Evolutionary conservation across 2,888 invertebrate species (phyloP), one percentile per base, ranked within the genome.

Genomic region (Lasioglossum calceatum): DNA sequence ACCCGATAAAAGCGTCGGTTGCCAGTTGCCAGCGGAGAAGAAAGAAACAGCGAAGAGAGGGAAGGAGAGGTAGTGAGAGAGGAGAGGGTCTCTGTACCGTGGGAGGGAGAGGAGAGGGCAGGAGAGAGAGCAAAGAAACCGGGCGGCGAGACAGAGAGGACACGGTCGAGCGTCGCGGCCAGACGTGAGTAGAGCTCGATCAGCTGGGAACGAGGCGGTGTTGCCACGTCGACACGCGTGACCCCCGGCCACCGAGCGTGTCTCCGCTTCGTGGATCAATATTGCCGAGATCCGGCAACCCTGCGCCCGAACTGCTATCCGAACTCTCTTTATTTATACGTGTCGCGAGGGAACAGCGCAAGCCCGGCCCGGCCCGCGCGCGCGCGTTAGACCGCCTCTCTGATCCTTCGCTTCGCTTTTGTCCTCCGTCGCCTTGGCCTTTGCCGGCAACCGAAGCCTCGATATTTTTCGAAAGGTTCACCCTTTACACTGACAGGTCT

Each of bases 171-270:
- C 80, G 81, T 72, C 44, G 44, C 74, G 80, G 54, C 71, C 72
- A 81, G 85, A 77, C 84, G 36, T 36, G 79, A 84, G 77, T 73
- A 36, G 87, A 85, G 87, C 89, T 84, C 89, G 92, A 93, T 93
- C 93, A 94, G 94, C 94, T 94, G 94, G 92, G 92, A 90, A 86
- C 79, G 71, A 47, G 27, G 90, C 94, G 47, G 23, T 79, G 94
- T 93, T 94, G 94, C 92, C 94, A 76, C 73, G 77, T 91, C 61
- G 86, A 16, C 14, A 47, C 70, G 86, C 84, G 86, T 87, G 92
- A 92, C 90, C 92, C 92, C 92, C 89, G 91, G 84, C 90, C 87
- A 83, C 84, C 77, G 67, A 80, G 67, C 85, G 81, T 84, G 79
- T 82, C 77, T 39, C 82, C 64, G 86, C 81, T 88, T 80, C 78